These are phyloP conservation scores for Drosophila prosaltans DNA, from an alignment of 1,140 invertebrate species.

Conservation along the genomic window DNA sequence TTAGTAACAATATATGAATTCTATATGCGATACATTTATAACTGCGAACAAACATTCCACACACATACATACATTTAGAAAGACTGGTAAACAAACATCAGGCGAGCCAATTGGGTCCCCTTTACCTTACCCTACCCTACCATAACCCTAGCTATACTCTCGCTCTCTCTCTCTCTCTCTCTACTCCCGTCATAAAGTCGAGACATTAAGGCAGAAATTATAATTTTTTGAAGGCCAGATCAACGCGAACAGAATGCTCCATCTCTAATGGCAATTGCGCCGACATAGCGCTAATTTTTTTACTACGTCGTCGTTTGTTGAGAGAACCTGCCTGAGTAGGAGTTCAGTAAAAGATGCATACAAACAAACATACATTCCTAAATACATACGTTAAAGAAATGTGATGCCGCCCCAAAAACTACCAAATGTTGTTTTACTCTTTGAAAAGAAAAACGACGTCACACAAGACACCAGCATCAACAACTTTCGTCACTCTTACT, in stretches of 20 bases:
- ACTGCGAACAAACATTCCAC: constrained; percentile 12
- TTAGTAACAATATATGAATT: constrained; percentile 72
- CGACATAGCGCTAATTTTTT: constrained; percentile 42
- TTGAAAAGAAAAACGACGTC: constrained; percentile 20
- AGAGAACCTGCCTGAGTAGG: background rate
- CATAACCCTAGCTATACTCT: background rate
- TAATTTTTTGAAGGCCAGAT: constrained; percentile 77
- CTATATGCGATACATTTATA: constrained; percentile 30
- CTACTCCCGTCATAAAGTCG: constrained; percentile 26
- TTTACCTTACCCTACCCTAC: background rate
- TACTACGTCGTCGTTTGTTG: constrained; percentile 54
- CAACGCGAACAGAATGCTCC: constrained; percentile 36
- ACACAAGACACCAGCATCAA: constrained; percentile 5
- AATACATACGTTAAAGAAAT: constrained; percentile 24
- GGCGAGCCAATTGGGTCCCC: constrained; percentile 45
- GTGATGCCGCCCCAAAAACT: constrained; percentile 1
- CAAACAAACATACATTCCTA: no score
- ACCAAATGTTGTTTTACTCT: background rate
- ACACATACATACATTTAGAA: constrained; percentile 14
- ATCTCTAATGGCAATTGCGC: constrained; percentile 68
- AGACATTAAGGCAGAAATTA: constrained; percentile 74
- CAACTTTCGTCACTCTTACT: constrained; percentile 35
- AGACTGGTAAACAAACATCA: constrained; percentile 56
- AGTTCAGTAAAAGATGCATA: background rate
- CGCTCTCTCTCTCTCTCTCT: background rate